Evolutionary conservation across 2,888 invertebrate genomes (phyloP), one percentile per base, ranked within the genome.

Genomic region (Monopis laevigella): DNA sequence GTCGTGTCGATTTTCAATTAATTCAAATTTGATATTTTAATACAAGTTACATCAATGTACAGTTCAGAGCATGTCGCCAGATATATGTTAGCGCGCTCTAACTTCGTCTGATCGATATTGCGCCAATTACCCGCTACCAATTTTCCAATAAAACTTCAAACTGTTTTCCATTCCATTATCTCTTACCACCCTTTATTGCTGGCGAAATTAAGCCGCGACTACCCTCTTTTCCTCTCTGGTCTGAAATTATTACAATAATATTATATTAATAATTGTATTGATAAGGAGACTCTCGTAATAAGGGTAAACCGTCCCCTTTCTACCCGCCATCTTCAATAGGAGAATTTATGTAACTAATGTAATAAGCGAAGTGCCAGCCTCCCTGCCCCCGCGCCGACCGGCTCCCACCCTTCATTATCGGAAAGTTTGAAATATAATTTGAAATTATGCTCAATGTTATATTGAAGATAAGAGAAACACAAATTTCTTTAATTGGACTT

Each of bases 401-500:
- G 55, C 61, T 55, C 64, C 71, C 69, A 65, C 74, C 78, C 78
- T 80, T 80, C 78, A 80, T 80, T 80, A 80, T 80, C 78, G 78
- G 78, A 80, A 80, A 80, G 77, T 80, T 80, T 80, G 75, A 80
- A 80, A 80, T 80, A 80, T 80, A 80, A 80, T 80, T 80, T 80
- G 80, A 80, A 80, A 80, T 80, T 80, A 80, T 80, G 80, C 78
- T 78, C 80, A 78, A 80, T 78, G 78, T 80, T 80, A 80, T 78
- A 80, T 78, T 78, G 80, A 75, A 80, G 80, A 80, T 80, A 80
- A 80, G 78, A 78, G 80, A 78, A 80, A 80, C 78, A 80, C 80
- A 80, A 80, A 80, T 80, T 80, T 78, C 80, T 80, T 80, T 80
- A 80, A 80, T 80, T 80, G 80, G 80, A 78, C 78, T 80, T 80